Evolutionary conservation across 2,797 vertebrate species (phyloP).

Genomic region (Momotus momota): DNA sequence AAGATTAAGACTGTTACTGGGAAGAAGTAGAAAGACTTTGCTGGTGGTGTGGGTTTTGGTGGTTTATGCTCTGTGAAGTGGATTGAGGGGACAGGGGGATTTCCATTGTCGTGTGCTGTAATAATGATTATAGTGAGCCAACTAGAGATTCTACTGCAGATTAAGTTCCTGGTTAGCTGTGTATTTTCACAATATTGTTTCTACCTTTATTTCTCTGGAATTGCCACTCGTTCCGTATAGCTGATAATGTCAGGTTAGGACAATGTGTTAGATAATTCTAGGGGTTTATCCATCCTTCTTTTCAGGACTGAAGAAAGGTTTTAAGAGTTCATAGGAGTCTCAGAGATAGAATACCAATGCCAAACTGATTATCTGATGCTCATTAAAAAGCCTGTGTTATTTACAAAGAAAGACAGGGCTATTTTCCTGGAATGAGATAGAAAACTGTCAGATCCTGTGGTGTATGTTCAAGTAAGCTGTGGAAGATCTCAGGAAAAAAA

Average conservation of each 20-base stretch:
- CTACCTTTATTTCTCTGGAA: not conserved
- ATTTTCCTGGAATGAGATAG: not conserved
- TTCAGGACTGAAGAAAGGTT: not conserved
- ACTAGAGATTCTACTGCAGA: not conserved
- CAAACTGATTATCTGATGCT: fast-evolving
- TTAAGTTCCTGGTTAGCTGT: not conserved
- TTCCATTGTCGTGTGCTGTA: not conserved
- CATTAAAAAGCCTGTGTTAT: not conserved
- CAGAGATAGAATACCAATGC: not conserved
- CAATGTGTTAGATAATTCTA: not conserved
- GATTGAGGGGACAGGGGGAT: fast-evolving
- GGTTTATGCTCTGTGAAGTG: not conserved
- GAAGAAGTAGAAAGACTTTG: not conserved
- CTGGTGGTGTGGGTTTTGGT: fast-evolving
- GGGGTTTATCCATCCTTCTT: not conserved
- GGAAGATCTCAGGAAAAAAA: not conserved
- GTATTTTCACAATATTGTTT: not conserved
- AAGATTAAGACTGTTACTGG: not conserved
- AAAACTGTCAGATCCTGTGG: not conserved
- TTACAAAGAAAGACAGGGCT: not conserved
- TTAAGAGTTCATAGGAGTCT: not conserved
- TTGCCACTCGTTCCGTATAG: not conserved
- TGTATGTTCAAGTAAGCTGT: not conserved
- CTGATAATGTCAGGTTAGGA: not conserved
- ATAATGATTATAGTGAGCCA: not conserved